Evolutionary conservation across 2,113 vertebrate genomes (phyloP), one percentile per base, ranked within the genome.

Genomic region (Myotis davidii): DNA sequence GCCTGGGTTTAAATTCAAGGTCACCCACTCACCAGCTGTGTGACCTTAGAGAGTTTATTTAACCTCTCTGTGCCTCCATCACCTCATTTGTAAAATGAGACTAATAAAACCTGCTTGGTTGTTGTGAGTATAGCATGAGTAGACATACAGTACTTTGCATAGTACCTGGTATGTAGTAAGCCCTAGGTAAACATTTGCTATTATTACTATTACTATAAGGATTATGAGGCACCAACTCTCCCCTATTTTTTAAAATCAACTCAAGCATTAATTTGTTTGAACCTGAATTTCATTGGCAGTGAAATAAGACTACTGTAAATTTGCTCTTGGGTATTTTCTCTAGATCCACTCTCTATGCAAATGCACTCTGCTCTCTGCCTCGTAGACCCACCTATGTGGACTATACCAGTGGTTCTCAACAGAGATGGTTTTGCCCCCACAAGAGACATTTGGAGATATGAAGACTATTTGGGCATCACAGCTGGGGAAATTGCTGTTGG

Each of bases 271-370:
- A 20, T 56, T 88, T 93, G 69, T 45, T 91, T 56, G 27, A 59
- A 69, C 90, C 94, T 96, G 88, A 88, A 39, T 94, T 91, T 91
- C 88, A 65, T 90, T 76, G 76, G 88, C 76, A 78, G 54, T 61
- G 72, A 91, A 84, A 86, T 61, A 23, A 93, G 21, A 83, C 10
- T 27, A 54, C 34, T 2, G 0, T 52, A 78, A 85, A 17, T 64
- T 65, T 14, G 73, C 39, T 34, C 21, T 86, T 37, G 23, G 32
- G 13, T 65, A 6, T 45, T 82, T 73, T 32, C 79, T 56, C 39
- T 27, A 73, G 54, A 37, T n/a, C 27, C 4, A 27, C 14, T 78
- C n/a, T 83, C 25, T 59, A 27, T 10, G 25, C 1, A 48, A 27
- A 11, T 9, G 3, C 5, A n/a, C 21, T 18, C 6, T 42, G 32